A percentile compares a stretch with the other conserved stretches of the same genome.
Evolutionary conservation across 1,140 invertebrate species (phyloP).

Genomic region (Drosophila truncata): DNA sequence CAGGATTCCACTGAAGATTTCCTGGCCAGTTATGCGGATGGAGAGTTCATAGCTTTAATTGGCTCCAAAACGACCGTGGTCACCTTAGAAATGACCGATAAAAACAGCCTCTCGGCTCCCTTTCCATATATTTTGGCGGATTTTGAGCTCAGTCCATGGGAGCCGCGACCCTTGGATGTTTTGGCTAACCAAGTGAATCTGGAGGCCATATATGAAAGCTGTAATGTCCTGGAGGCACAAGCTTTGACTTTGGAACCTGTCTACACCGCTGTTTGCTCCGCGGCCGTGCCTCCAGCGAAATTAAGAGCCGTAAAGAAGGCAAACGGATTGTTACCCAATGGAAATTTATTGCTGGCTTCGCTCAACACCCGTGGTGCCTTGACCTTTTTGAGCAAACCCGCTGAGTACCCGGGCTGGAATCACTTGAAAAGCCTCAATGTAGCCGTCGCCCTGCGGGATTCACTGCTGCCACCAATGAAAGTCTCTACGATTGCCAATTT

Average conservation of each 20-base stretch:
- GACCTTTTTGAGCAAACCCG: slow-evolving; percentile 36
- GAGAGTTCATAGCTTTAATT: slow-evolving; percentile 38
- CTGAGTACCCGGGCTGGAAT: slow-evolving; percentile 28
- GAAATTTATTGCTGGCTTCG: slow-evolving; percentile 38
- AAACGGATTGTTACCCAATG: slow-evolving; percentile 23
- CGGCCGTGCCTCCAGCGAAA: slow-evolving; percentile 30
- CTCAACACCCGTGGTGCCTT: slow-evolving; percentile 52
- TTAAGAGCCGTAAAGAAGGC: slow-evolving; percentile 35
- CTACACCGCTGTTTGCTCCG: slow-evolving; percentile 46
- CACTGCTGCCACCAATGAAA: slow-evolving; percentile 31
- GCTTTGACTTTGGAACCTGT: slow-evolving; percentile 47
- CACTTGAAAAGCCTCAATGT: slow-evolving; percentile 30
- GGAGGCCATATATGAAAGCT: slow-evolving; percentile 36
- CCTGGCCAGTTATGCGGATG: slow-evolving; percentile 21
- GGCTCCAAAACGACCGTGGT: slow-evolving; percentile 47
- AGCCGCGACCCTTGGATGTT: slow-evolving; percentile 42
- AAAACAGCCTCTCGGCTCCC: slow-evolving; percentile 3
- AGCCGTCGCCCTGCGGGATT: slow-evolving; percentile 34
- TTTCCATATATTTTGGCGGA: slow-evolving; percentile 46
- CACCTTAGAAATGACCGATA: slow-evolving; percentile 58
- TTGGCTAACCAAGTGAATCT: slow-evolving; percentile 46
- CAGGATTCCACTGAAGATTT: slow-evolving; percentile 62
- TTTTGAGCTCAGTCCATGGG: not conserved
- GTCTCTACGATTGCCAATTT: slow-evolving; percentile 36
- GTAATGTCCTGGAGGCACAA: slow-evolving; percentile 62